Percentiles rank a stretch among this genome's conserved stretches.
Evolutionary conservation across 2,113 vertebrate genomes (phyloP).

Genomic region (Ammodramus savannarum): DNA sequence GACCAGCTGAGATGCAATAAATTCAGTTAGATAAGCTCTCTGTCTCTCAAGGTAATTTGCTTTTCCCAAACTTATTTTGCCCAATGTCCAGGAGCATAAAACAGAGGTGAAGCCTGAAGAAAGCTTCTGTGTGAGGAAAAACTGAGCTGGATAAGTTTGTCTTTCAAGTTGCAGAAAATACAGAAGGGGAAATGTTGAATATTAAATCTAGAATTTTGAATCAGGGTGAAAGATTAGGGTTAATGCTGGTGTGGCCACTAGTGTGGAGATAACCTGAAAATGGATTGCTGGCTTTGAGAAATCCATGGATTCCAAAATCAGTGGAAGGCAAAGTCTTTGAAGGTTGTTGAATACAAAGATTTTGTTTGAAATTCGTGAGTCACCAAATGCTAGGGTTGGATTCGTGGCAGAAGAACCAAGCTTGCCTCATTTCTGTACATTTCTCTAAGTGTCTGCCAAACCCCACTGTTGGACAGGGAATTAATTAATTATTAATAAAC

Average conservation of each 20-base stretch:
- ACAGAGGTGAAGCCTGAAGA: rapidly evolving
- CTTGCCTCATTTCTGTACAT: neutral
- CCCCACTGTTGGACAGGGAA: neutral
- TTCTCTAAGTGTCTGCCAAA: neutral
- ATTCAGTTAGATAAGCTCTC: neutral
- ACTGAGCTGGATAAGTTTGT: neutral
- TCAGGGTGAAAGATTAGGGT: rapidly evolving
- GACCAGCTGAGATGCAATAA: neutral
- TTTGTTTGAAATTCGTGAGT: neutral
- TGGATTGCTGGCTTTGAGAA: neutral
- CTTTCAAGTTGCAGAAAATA: neutral
- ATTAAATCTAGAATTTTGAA: neutral
- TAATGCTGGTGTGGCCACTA: neutral
- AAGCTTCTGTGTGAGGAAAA: neutral
- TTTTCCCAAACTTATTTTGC: neutral
- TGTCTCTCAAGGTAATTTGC: neutral
- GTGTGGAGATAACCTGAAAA: neutral
- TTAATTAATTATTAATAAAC: neutral
- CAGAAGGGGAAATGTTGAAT: neutral
- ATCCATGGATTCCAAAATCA: neutral
- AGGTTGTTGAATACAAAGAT: neutral
- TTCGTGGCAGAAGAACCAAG: neutral
- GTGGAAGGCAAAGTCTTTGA: neutral
- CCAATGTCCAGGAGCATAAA: neutral
- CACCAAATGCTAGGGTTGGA: neutral